Evolutionary conservation across 2,888 invertebrate genomes (phyloP).

Genomic region (Macrosiphum euphorbiae): DNA sequence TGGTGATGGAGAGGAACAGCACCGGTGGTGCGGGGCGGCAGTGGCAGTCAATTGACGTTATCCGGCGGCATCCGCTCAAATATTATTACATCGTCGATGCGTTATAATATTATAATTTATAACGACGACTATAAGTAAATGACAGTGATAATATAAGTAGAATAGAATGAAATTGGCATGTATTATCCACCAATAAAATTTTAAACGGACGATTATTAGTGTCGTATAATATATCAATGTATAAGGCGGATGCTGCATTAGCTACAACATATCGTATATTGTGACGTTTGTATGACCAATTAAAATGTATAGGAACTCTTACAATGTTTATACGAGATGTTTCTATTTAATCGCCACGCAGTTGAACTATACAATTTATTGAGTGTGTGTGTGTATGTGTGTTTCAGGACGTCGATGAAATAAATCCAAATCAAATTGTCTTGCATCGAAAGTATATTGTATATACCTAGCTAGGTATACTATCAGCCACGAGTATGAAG

Average conservation of each 20-base stretch:
- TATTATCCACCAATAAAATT: slow-evolving; percentile 54
- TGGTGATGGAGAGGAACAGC: not conserved
- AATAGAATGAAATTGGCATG: slow-evolving; percentile 49
- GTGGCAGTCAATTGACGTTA: slow-evolving; percentile 52
- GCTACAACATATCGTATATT: slow-evolving; percentile 20
- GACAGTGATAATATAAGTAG: slow-evolving; percentile 37
- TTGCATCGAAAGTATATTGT: not conserved
- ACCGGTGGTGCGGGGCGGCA: not conserved
- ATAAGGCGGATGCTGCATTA: slow-evolving; percentile 41
- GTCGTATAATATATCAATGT: slow-evolving; percentile 27
- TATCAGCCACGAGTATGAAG: not conserved
- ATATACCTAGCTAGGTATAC: not conserved
- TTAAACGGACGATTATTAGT: slow-evolving; percentile 41
- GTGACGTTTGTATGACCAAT: slow-evolving; percentile 32
- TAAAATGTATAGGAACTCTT: slow-evolving; percentile 22
- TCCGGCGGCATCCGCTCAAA: slow-evolving; percentile 42
- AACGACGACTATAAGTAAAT: slow-evolving; percentile 24
- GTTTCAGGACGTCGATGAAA: slow-evolving; percentile 36
- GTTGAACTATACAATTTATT: slow-evolving; percentile 18
- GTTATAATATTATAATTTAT: slow-evolving; percentile 14
- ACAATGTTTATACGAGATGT: slow-evolving; percentile 2
- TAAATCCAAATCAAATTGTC: not conserved
- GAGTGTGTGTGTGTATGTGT: not conserved
- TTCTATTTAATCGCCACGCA: slow-evolving; percentile 5
- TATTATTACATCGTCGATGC: slow-evolving; percentile 41